Percentiles rank a stretch among this genome's conserved stretches.
Conservation (phyloP, 2,797 vertebrate genomes). For the Mycteria americana region DNA sequence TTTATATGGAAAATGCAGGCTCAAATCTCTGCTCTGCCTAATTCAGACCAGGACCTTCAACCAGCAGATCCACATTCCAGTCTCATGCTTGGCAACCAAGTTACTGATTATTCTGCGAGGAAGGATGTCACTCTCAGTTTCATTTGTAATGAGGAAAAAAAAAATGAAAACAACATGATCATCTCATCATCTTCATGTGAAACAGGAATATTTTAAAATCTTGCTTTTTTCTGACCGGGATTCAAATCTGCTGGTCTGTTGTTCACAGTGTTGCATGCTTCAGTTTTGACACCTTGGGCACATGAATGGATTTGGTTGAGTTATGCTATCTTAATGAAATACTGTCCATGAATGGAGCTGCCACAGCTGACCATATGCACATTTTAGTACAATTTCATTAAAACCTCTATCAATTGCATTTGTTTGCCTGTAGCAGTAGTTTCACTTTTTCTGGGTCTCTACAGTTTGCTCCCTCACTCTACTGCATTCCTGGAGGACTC, state of each 20-base stretch:
- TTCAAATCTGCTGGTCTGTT: not conserved
- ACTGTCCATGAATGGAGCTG: not conserved
- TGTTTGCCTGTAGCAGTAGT: not conserved
- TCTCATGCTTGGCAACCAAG: not conserved
- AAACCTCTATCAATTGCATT: not conserved
- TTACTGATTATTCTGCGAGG: not conserved
- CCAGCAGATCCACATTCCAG: not conserved
- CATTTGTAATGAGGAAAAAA: not conserved
- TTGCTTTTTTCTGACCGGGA: not conserved
- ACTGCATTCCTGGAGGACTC: not conserved
- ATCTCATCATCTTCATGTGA: not conserved
- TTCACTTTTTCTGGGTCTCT: not conserved
- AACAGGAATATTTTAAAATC: not conserved
- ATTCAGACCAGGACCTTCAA: not conserved
- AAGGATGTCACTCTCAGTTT: not conserved
- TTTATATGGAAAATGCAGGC: not conserved
- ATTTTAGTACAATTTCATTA: not conserved
- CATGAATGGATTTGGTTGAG: not conserved
- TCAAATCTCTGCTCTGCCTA: not conserved
- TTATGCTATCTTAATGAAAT: not conserved
- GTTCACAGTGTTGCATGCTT: not conserved
- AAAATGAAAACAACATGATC: not conserved
- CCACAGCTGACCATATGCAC: not conserved
- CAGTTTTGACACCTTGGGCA: not conserved
- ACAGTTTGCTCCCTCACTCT: not conserved